Base-by-base conservation (phyloP, 2,888 invertebrate genomes). In the Selenia dentaria region DNA sequence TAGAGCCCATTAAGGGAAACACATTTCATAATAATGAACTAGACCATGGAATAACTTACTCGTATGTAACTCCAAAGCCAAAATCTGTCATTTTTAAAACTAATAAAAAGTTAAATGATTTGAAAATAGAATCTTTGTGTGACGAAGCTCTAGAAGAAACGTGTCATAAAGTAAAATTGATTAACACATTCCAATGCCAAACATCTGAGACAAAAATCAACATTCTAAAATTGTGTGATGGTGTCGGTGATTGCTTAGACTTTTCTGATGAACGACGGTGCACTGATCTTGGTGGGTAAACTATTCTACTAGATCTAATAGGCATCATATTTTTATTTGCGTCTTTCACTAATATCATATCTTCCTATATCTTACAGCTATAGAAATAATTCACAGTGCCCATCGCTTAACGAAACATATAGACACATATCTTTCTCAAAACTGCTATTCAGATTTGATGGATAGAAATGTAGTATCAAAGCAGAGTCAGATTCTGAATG, bases 261-360 rank as follows among this genome's bases (percentile, higher is more conserved):
- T 59, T 54, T 50, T 68, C 77, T 1, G 87, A 88, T 51, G 88
- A 88, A 70, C 55, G 45, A 16, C 57, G 78, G 44, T 87, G 84
- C 58, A 51, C 58, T 26, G 41, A 54, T 8, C 22, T 2, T 8
- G 40, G 69, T 78, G 72, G 80, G 83, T 84, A 25, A 31, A 33
- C 22, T n/a, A 28, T 34, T n/a, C 12, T 3, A 27, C 3, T 22
- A 3, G 9, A 18, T 1, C 3, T n/a, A 9, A 13, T 3, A 16
- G 16, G 16, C 4, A 16, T n/a, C 16, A 3, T 16, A 13, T 32
- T n/a, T 34, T 36, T 6, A 13, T 6, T 8, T 22, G 8, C 22
- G 8, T 22, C 22, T 22, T 8, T 6, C 6, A 22, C 2, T 1
- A 1, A 22, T 8, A 8, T 22, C 22, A 22, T 8, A 8, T 22